phyloP scores from a whole-genome alignment of 2,113 vertebrate genomes.

The Antigone vipio region DNA sequence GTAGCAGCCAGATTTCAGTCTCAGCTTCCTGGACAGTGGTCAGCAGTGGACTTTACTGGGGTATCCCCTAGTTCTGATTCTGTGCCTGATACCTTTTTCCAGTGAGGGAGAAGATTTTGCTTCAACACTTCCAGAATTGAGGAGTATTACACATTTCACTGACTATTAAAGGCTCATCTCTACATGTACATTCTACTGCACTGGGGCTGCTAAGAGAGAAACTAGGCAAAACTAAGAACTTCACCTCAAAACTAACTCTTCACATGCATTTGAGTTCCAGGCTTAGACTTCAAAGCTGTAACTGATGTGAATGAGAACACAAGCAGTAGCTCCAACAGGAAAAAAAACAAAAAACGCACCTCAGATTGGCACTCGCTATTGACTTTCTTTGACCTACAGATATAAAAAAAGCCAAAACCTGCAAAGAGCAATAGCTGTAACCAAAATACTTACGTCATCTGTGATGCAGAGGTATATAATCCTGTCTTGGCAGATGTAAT shows the following conservation, averaged over 20 bases:
- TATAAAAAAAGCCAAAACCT: not conserved
- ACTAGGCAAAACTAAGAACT: not conserved
- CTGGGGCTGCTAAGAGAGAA: not conserved
- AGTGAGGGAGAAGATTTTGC: not conserved
- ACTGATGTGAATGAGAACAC: not conserved
- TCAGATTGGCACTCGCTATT: not conserved
- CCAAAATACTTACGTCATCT: conserved; percentile 90
- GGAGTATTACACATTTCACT: not conserved
- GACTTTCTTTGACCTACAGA: not conserved
- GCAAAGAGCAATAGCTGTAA: not conserved
- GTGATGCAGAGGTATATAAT: conserved; percentile 98
- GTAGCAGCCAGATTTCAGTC: not conserved
- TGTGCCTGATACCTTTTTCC: not conserved
- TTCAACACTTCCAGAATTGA: not conserved
- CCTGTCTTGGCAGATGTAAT: conserved; percentile 98
- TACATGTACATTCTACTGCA: not conserved
- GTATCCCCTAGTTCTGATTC: not conserved
- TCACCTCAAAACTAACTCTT: not conserved
- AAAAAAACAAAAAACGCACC: not conserved
- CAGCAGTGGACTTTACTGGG: not conserved
- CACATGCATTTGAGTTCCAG: not conserved
- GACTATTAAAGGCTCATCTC: not conserved
- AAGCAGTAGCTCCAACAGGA: not conserved
- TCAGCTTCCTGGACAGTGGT: not conserved
- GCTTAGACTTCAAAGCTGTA: not conserved